phyloP scores from a whole-genome alignment of 2,113 vertebrate genomes.

The Meleagris gallopavo region DNA sequence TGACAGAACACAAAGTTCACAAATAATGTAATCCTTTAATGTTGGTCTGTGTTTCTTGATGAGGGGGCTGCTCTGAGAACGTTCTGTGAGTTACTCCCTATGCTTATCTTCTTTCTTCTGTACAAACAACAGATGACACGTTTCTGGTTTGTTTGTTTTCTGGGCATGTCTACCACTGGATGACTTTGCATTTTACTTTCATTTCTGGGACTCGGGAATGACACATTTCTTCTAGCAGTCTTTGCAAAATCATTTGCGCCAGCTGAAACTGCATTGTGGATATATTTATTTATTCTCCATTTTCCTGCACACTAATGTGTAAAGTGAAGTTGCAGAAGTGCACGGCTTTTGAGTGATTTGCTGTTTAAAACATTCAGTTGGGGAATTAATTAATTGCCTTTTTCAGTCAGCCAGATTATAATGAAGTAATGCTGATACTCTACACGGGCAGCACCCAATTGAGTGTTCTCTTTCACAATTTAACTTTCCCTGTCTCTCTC shows the following conservation, averaged over 20 bases:
- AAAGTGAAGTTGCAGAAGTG: background rate
- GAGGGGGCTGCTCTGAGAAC: background rate
- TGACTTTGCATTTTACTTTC: background rate
- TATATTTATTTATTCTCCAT: background rate
- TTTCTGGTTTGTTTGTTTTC: conserved; percentile 6
- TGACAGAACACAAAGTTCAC: background rate
- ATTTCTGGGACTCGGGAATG: background rate
- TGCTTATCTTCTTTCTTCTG: background rate
- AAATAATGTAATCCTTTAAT: background rate
- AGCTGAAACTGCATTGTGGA: background rate
- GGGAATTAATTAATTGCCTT: background rate
- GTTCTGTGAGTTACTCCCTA: background rate
- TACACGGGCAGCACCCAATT: background rate
- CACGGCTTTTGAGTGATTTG: background rate
- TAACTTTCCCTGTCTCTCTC: background rate
- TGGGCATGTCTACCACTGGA: background rate
- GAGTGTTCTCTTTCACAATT: background rate
- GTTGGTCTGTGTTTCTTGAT: background rate
- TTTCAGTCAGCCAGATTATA: background rate
- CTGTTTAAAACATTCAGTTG: background rate
- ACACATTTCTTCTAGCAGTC: background rate
- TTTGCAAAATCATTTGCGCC: background rate
- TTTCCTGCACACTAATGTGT: background rate
- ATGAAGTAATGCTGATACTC: background rate
- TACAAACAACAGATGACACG: background rate